Base-by-base conservation (phyloP, 2,113 vertebrate genomes). In the Forbesichthys papilliferus region DNA sequence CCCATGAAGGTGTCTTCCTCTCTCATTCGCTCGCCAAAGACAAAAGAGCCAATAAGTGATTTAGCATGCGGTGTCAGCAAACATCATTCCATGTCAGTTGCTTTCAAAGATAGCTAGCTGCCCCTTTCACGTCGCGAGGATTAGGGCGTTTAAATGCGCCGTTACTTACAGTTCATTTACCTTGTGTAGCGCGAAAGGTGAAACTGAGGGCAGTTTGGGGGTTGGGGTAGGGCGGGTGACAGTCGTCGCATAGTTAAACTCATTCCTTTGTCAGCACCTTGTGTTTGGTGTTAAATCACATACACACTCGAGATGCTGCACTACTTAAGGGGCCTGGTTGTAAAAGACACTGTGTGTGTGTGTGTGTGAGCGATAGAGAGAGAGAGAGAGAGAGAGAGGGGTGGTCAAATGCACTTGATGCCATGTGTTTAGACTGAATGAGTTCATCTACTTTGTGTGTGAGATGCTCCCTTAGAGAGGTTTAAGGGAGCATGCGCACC, bases 71-170 rank as follows among this genome's bases (percentile, higher is more conserved):
- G 68, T 91, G 90, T 92, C 90, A 84, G 84, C 81, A 82, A 81
- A 86, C 81, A 89, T 89, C 80, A 83, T 91, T 93, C 91, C 91
- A 84, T 88, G 89, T 91, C 91, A 90, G 86, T 85, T 75, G 83
- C 72, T 78, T 81, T 79, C 86, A 86, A 89, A 92, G 27, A 27
- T 27, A 27, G 82, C 87, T 88, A 92, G 89, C 36, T 81, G 84
- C 63, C 78, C 74, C 79, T 88, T 64, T 58, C 84, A 90, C 86
- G 87, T 90, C 82, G 75, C 58, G 74, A 73, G 89, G 86, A 85
- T 89, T 78, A 88, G 82, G 54, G 87, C 71, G 84, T 86, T 84
- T 73, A 77, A 76, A 89, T 71, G 77, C 85, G 54, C 72, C 57
- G 81, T 90, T 93, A 83, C 86, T 92, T 91, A 85, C 84, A 78